These are phyloP conservation scores for Chelon labrosus DNA, from an alignment of 2,797 vertebrate species.

Conservation along the genomic window DNA sequence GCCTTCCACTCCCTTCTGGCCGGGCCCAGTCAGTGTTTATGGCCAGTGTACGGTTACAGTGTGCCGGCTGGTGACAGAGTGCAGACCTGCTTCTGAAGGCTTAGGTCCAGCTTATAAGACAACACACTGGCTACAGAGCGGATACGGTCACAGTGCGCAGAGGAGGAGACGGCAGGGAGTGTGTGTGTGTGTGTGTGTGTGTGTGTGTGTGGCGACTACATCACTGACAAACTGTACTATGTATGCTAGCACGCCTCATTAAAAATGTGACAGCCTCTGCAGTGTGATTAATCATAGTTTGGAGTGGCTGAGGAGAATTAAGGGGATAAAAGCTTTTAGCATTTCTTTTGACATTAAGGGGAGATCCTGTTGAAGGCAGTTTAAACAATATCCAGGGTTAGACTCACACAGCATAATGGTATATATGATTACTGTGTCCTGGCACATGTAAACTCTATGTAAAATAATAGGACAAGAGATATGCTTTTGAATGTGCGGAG, in stretches of 20 bases:
- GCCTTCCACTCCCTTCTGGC: slow-evolving; percentile 8
- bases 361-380: slow-evolving; percentile 25
- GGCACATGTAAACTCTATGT: background rate
- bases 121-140: slow-evolving; percentile 45
- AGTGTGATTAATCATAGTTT: slow-evolving; percentile 66
- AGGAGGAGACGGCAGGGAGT: slow-evolving; percentile 17
- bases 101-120: slow-evolving; percentile 57
- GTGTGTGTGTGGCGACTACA: slow-evolving; percentile 54
- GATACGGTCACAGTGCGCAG: slow-evolving; percentile 27
- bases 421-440: background rate
- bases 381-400: slow-evolving; percentile 18
- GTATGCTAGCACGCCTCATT: slow-evolving; percentile 69
- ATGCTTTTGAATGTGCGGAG: too few species aligned
- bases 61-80: slow-evolving; percentile 75
- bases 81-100: slow-evolving; percentile 73
- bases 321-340: slow-evolving; percentile 51
- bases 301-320: slow-evolving; percentile 36
- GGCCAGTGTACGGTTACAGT: slow-evolving; percentile 75
- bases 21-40: slow-evolving; percentile 66
- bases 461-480: background rate
- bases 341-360: slow-evolving; percentile 33
- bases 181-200: slow-evolving; percentile 52
- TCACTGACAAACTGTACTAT: slow-evolving; percentile 52
- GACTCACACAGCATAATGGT: background rate
- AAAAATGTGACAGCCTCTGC: slow-evolving; percentile 65